phyloP scores from a whole-genome alignment of 1,140 invertebrate species.

The Halyomorpha halys region DNA sequence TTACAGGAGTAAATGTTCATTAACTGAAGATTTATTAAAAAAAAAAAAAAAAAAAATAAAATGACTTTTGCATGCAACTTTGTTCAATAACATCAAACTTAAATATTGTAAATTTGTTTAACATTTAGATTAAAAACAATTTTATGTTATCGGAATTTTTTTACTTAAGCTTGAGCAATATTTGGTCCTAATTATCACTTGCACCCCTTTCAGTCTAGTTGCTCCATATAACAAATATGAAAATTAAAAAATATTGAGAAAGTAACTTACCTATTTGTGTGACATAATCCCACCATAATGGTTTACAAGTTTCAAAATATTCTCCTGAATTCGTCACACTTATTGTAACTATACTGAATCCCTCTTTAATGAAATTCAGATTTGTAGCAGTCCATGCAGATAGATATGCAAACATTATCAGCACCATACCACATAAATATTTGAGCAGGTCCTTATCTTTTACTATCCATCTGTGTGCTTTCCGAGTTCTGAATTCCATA shows the following conservation, averaged over 20 bases:
- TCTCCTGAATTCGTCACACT: slow-evolving; percentile 40
- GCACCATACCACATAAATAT: slow-evolving; percentile 62
- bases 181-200: too few species aligned
- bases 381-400: slow-evolving; percentile 71
- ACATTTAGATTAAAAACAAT: background rate
- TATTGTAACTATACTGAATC: slow-evolving; percentile 40
- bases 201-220: too few species aligned
- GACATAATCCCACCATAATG: slow-evolving; percentile 81
- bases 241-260: background rate
- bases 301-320: slow-evolving; percentile 54
- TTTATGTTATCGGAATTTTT: too few species aligned
- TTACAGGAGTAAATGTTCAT: too few species aligned
- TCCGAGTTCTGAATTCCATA: slow-evolving; percentile 71
- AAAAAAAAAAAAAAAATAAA: background rate
- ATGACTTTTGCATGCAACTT: background rate
- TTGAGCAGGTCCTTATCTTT: slow-evolving; percentile 74
- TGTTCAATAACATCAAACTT: background rate
- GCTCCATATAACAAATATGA: background rate
- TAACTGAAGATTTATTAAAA: too few species aligned
- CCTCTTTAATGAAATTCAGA: slow-evolving; percentile 45
- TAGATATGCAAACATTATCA: slow-evolving; percentile 71
- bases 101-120: background rate
- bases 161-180: too few species aligned
- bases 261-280: slow-evolving; percentile 55
- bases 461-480: slow-evolving; percentile 78